Evolutionary conservation across 1,140 invertebrate genomes (phyloP).

Genomic region (Philaenus spumarius): DNA sequence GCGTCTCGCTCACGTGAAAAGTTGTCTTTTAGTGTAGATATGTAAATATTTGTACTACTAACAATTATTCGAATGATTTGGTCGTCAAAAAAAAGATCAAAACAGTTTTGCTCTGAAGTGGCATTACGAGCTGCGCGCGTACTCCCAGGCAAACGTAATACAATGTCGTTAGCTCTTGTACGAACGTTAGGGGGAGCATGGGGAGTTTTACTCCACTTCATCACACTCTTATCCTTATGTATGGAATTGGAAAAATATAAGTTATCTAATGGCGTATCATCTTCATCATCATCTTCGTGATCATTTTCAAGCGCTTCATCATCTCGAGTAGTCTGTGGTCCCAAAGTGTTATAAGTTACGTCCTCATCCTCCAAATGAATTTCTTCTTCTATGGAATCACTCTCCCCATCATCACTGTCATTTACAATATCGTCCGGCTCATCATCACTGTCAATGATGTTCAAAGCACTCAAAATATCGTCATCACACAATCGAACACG

Average conservation of each 20-base stretch:
- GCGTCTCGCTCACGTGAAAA: constrained; percentile 1
- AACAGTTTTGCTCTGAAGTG: neutral
- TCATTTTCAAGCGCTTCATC: too few species aligned
- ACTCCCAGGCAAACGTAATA: neutral
- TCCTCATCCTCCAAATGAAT: neutral
- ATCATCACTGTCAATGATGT: neutral
- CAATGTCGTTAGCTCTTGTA: neutral
- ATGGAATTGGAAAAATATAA: neutral
- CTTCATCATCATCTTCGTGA: neutral
- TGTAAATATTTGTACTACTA: too few species aligned
- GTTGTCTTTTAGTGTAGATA: too few species aligned
- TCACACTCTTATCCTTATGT: neutral
- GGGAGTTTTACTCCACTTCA: neutral
- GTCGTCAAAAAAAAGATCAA: neutral
- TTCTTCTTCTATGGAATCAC: neutral
- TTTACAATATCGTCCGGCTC: neutral
- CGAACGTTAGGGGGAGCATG: neutral
- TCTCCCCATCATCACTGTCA: neutral
- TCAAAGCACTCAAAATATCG: neutral
- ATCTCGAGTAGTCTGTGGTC: neutral
- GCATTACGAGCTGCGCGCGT: neutral
- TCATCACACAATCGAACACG: neutral
- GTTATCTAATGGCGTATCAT: neutral
- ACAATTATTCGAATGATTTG: too few species aligned
- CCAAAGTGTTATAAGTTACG: too few species aligned